These are phyloP conservation scores for Drosophila saltans DNA, from an alignment of 1,140 invertebrate genomes.

Conservation along the genomic window DNA sequence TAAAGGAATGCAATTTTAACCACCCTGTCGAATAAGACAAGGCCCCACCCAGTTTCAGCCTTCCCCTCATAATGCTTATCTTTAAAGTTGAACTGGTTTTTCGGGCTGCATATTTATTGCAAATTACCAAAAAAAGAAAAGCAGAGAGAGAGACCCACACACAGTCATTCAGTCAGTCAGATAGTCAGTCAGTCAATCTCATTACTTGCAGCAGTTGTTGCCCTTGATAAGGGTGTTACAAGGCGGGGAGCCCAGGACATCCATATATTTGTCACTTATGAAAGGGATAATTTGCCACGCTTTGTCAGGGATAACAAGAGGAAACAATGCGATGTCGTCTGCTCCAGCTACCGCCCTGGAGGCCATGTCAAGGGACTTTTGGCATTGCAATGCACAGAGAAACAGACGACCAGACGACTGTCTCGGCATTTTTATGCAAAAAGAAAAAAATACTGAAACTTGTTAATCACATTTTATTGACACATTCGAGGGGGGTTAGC, in stretches of 20 bases:
- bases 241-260: constrained; percentile 2
- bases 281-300: constrained; percentile 78
- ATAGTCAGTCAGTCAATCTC: constrained; percentile 39
- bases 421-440: constrained; percentile 71
- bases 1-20: constrained; percentile 11
- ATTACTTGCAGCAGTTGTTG: constrained; percentile 72
- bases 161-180: not conserved
- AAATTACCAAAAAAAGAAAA: constrained; percentile 70
- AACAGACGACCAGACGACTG: constrained; percentile 10
- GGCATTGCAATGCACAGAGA: constrained; percentile 47
- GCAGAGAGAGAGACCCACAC: not conserved
- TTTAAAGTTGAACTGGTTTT: constrained; percentile 18
- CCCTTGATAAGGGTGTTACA: constrained; percentile 60
- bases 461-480: constrained; percentile 81
- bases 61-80: constrained; percentile 13
- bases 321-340: constrained; percentile 23
- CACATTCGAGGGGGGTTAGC: constrained; percentile 38
- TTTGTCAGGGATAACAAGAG: constrained; percentile 48
- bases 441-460: constrained; percentile 37
- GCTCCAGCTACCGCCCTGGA: not conserved
- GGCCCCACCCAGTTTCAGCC: not conserved
- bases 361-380: constrained; percentile 24
- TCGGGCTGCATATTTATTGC: constrained; percentile 75
- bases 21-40: not conserved
- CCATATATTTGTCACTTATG: constrained; percentile 75